Conservation (phyloP, 2,797 vertebrate genomes). For the Labeo calbasu region DNA sequence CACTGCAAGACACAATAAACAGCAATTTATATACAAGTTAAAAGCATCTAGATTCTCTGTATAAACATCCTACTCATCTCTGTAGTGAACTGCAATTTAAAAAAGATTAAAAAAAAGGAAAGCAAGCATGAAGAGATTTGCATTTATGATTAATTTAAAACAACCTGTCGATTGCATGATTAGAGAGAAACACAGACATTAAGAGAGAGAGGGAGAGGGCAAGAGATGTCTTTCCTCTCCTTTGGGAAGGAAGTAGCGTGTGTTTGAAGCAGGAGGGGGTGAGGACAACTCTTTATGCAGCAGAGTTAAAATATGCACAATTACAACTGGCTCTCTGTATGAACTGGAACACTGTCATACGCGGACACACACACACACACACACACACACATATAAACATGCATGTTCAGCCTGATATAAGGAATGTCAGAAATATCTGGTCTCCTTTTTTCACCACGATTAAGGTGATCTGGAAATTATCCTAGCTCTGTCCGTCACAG, state of each 20-base stretch:
- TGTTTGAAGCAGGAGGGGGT: slow-evolving; percentile 18
- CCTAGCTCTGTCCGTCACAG: slow-evolving; percentile 30
- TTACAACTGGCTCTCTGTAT: background rate
- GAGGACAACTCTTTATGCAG: slow-evolving; percentile 6
- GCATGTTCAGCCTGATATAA: background rate
- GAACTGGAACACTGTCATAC: slow-evolving; percentile 8
- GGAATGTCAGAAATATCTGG: slow-evolving; percentile 11
- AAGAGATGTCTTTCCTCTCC: slow-evolving; percentile 30
- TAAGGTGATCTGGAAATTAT: slow-evolving; percentile 16
- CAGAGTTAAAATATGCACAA: slow-evolving; percentile 44
- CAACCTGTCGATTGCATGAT: slow-evolving; percentile 47
- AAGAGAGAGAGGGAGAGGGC: background rate
- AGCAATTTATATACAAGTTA: background rate
- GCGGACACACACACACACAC: background rate
- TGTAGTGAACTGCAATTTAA: slow-evolving; percentile 24
- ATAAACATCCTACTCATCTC: slow-evolving; percentile 1
- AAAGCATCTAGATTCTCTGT: background rate
- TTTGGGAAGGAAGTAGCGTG: slow-evolving; percentile 23
- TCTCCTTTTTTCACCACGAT: slow-evolving; percentile 12
- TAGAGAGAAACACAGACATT: slow-evolving; percentile 30
- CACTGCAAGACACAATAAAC: background rate
- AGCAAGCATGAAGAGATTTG: slow-evolving; percentile 20
- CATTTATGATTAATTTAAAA: slow-evolving; percentile 47
- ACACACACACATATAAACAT: background rate
- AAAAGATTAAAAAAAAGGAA: background rate